Conservation (phyloP, 2,797 vertebrate genomes). For the Pseudomugil gertrudae region DNA sequence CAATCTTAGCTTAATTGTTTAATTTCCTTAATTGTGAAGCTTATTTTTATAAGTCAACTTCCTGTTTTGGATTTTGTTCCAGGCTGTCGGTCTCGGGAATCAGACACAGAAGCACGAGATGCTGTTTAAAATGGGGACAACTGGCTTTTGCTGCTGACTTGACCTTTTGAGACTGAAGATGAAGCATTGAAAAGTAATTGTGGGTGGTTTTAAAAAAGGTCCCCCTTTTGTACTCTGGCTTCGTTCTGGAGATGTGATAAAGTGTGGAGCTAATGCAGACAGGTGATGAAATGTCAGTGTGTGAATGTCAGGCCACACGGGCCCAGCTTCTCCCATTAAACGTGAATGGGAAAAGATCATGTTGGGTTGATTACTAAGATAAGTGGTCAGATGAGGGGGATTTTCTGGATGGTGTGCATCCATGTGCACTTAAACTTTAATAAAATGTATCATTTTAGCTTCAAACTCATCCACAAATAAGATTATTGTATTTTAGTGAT, state of each 20-base stretch:
- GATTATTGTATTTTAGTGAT: too few relatives aligned
- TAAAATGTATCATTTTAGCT: too few relatives aligned
- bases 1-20: background rate
- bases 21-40: background rate
- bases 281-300: constrained; percentile 46
- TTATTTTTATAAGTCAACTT: constrained; percentile 12
- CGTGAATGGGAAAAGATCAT: background rate
- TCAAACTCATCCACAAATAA: too few relatives aligned
- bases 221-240: constrained; percentile 1
- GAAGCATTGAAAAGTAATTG: constrained; percentile 28
- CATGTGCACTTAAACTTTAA: too few relatives aligned
- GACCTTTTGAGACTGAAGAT: constrained; percentile 51
- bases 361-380: constrained; percentile 6
- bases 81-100: background rate
- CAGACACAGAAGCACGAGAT: constrained; percentile 15
- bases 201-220: constrained; percentile 18
- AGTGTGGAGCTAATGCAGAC: constrained; percentile 17
- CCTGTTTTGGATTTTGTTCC: background rate
- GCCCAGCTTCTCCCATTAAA: constrained; percentile 6
- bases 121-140: constrained; percentile 18
- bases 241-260: constrained; percentile 34
- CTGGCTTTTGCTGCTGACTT: constrained; percentile 27
- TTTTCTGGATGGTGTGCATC: background rate
- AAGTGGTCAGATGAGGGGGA: background rate
- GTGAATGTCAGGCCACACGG: constrained; percentile 49